Percentiles rank a stretch among this genome's conserved stretches.
Evolutionary conservation across 64 coral and sea anemone genomes (phyloP).

Genomic region (Stichodactyla helianthus): DNA sequence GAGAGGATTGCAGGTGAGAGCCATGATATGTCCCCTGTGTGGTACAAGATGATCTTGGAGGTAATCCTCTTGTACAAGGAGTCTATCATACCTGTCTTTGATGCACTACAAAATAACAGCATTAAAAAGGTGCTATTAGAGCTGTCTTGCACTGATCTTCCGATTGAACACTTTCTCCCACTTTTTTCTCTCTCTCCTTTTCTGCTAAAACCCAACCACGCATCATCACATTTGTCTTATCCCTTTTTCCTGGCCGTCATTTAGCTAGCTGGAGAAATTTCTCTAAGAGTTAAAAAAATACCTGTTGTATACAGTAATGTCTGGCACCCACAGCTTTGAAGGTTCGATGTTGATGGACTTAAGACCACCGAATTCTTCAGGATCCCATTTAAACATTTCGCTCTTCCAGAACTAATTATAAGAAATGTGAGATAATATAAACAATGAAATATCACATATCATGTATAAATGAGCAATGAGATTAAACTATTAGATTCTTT

Average conservation of each 20-base stretch:
- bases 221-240: no score
- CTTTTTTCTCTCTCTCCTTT: no score
- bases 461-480: background rate
- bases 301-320: conserved; percentile 12
- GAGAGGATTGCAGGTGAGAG: conserved; percentile 49
- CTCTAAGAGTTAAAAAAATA: background rate
- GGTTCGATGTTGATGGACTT: background rate
- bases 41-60: conserved; percentile 22
- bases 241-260: no score
- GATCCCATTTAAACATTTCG: conserved; percentile 17
- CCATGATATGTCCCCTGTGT: conserved; percentile 43
- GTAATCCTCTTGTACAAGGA: background rate
- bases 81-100: background rate
- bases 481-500: background rate
- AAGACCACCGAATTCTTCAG: conserved; percentile 5
- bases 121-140: background rate
- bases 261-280: background rate
- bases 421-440: no score
- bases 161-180: no score
- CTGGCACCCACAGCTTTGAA: conserved; percentile 3
- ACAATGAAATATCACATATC: background rate
- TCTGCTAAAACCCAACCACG: no score
- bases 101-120: background rate
- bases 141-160: no score
- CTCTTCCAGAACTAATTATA: background rate